Evolutionary conservation across 1,140 invertebrate genomes (phyloP).

Genomic region (Hyposmocoma kahamanoa): DNA sequence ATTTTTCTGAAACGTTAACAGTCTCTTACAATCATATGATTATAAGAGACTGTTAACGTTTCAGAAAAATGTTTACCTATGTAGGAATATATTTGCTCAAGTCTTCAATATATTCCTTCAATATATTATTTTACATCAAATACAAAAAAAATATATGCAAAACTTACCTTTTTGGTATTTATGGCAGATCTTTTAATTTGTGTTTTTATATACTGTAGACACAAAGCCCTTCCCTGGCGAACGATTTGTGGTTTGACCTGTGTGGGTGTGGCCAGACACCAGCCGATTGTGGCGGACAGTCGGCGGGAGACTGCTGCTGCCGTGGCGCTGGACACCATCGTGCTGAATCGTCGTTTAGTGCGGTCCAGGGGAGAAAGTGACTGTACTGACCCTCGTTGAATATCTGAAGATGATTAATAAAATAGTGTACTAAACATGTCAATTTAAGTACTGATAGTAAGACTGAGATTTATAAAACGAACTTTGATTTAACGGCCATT

Average conservation of each 20-base stretch:
- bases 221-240: slow-evolving; percentile 58
- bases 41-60: too few species aligned
- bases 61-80: too few species aligned
- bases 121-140: too few species aligned
- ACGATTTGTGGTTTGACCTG: slow-evolving; percentile 65
- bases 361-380: slow-evolving; percentile 55
- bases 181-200: slow-evolving; percentile 52
- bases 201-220: slow-evolving; percentile 61
- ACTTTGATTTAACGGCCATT: too few species aligned
- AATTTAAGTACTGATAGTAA: too few species aligned
- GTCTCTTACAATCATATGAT: too few species aligned
- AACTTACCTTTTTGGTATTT: slow-evolving; percentile 47
- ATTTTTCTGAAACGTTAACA: too few species aligned
- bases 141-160: neutral
- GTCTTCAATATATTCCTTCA: too few species aligned
- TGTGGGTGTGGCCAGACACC: slow-evolving; percentile 56
- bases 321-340: slow-evolving; percentile 57
- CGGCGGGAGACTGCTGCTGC: slow-evolving; percentile 58
- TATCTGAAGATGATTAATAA: too few species aligned
- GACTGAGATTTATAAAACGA: too few species aligned
- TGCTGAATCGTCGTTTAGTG: slow-evolving; percentile 61
- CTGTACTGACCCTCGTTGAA: slow-evolving; percentile 23
- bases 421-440: too few species aligned
- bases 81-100: too few species aligned
- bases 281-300: slow-evolving; percentile 62